Evolutionary conservation across 2,797 vertebrate species (phyloP).

Genomic region (Esox masquinongy): DNA sequence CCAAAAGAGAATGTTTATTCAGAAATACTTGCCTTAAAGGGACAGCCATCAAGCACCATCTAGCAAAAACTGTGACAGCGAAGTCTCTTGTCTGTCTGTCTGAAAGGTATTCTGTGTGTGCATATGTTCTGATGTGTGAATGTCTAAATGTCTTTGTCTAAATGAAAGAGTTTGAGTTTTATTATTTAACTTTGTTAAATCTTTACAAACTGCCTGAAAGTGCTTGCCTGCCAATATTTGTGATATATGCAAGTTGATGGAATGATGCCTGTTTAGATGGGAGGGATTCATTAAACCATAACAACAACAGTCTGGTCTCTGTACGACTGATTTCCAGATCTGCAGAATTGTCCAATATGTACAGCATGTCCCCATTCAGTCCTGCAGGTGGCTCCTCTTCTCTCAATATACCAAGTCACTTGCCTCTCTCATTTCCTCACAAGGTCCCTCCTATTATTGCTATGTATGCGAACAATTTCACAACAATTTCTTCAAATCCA

Average conservation of each 20-base stretch:
- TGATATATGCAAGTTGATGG: slow-evolving; percentile 57
- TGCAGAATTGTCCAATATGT: slow-evolving; percentile 20
- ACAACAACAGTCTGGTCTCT: slow-evolving; percentile 33
- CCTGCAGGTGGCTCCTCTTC: slow-evolving; percentile 20
- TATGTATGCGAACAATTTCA: too few species aligned
- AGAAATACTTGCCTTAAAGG: slow-evolving; percentile 28
- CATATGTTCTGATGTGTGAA: slow-evolving; percentile 43
- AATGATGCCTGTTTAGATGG: slow-evolving; percentile 41
- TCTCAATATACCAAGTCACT: too few species aligned
- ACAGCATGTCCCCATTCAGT: slow-evolving; percentile 6
- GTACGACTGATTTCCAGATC: slow-evolving; percentile 39
- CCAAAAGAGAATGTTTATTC: slow-evolving; percentile 22
- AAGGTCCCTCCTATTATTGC: too few species aligned
- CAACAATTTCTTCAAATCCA: too few species aligned
- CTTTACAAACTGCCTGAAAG: slow-evolving; percentile 65
- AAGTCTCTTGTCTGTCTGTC: slow-evolving; percentile 22
- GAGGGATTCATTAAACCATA: slow-evolving; percentile 64
- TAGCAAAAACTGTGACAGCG: slow-evolving; percentile 19
- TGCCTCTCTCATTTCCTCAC: too few species aligned
- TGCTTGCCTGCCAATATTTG: slow-evolving; percentile 75
- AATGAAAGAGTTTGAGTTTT: slow-evolving; percentile 35
- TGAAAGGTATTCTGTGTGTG: slow-evolving; percentile 33
- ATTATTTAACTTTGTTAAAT: slow-evolving; percentile 62
- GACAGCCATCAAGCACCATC: slow-evolving; percentile 12
- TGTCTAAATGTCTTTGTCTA: slow-evolving; percentile 25